These are phyloP conservation scores for Trichogramma dendrolimi DNA, from an alignment of 2,888 invertebrate genomes.

Conservation along the genomic window DNA sequence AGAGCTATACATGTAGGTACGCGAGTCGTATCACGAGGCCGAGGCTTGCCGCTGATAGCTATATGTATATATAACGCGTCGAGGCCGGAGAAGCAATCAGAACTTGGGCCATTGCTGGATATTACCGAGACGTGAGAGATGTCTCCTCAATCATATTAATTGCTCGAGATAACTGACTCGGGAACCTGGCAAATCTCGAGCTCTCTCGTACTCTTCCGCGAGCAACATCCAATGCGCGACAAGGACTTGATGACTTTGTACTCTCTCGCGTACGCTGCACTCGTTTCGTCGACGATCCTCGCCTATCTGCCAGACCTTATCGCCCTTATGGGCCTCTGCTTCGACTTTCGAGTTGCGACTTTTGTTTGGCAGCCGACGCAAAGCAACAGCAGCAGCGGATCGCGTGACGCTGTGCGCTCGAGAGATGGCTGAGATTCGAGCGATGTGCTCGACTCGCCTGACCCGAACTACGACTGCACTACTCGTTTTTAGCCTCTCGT, in stretches of 20 bases:
- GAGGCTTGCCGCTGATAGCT: conserved; percentile 13
- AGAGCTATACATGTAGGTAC: conserved; percentile 14
- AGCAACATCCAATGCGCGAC: conserved; percentile 5
- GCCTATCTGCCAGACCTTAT: not conserved
- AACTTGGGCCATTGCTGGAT: conserved; percentile 53
- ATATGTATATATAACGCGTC: conserved; percentile 13
- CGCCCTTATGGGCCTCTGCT: too few species aligned
- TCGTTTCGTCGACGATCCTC: conserved; percentile 8
- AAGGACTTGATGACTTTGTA: conserved; percentile 11
- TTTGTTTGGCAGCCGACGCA: too few species aligned
- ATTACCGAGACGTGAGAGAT: conserved; percentile 52
- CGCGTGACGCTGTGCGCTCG: too few species aligned
- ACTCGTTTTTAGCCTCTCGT: too few species aligned
- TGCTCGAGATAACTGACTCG: conserved; percentile 46
- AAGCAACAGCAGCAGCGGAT: too few species aligned
- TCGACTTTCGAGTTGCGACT: too few species aligned
- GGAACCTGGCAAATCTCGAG: too few species aligned
- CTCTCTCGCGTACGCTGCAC: not conserved
- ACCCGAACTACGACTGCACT: too few species aligned
- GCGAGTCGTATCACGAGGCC: conserved; percentile 30
- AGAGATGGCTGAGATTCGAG: too few species aligned
- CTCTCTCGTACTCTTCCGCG: not conserved
- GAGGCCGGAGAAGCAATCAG: conserved; percentile 50
- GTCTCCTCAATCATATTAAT: conserved; percentile 53
- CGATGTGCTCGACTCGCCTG: too few species aligned